These are phyloP conservation scores for Taenioides sp. DNA, from an alignment of 2,797 vertebrate genomes.

Conservation along the genomic window DNA sequence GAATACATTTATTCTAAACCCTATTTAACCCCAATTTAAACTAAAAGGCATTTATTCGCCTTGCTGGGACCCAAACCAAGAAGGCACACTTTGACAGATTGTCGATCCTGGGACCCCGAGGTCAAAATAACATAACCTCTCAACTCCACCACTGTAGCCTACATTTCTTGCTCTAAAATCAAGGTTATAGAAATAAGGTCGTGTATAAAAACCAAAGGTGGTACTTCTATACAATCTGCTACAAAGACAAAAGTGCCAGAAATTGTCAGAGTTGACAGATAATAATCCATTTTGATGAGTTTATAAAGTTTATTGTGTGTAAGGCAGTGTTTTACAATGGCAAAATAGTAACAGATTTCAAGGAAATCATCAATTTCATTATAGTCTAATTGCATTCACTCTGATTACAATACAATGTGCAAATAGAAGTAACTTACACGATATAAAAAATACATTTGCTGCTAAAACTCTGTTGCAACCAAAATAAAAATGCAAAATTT, in stretches of 20 bases:
- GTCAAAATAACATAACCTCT: too few relatives aligned
- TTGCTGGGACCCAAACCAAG: too few relatives aligned
- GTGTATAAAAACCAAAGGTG: too few relatives aligned
- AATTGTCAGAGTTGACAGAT: not conserved
- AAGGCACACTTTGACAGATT: too few relatives aligned
- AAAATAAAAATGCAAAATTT: constrained; percentile 45
- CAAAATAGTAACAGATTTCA: constrained; percentile 52
- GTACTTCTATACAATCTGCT: not conserved
- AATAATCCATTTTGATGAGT: not conserved
- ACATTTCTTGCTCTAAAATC: too few relatives aligned
- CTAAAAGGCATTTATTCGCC: too few relatives aligned
- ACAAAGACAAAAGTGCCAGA: too few relatives aligned
- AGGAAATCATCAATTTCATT: constrained; percentile 22
- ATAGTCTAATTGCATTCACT: constrained; percentile 28
- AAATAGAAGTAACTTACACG: constrained; percentile 57
- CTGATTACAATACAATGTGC: constrained; percentile 50
- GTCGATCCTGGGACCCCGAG: too few relatives aligned
- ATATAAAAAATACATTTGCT: not conserved
- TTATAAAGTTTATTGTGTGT: constrained; percentile 60
- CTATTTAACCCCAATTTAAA: too few relatives aligned
- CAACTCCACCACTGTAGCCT: too few relatives aligned
- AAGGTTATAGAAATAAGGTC: too few relatives aligned
- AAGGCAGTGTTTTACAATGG: constrained; percentile 69
- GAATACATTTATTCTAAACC: too few relatives aligned
- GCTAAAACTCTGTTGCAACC: constrained; percentile 42